A percentile compares a stretch with the other conserved stretches of the same genome.
These are phyloP conservation scores for Drosophila paramelanica DNA, from an alignment of 2,888 invertebrate species.

Conservation along the genomic window DNA sequence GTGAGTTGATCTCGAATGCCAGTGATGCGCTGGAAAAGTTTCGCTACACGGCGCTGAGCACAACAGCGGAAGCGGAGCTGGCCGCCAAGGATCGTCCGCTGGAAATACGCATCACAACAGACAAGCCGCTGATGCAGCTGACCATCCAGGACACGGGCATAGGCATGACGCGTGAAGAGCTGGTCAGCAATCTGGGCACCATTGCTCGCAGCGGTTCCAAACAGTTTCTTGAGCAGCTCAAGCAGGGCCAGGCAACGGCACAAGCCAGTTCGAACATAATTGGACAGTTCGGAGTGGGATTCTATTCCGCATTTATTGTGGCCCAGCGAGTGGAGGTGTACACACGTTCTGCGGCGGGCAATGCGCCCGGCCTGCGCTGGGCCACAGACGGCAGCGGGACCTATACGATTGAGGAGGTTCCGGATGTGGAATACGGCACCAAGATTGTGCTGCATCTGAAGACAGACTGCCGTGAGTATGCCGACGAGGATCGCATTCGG, in stretches of 20 bases:
- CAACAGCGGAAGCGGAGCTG: slow-evolving; percentile 86
- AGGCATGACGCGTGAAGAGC: slow-evolving; percentile 97
- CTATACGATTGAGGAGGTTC: slow-evolving; percentile 95
- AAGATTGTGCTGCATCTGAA: slow-evolving; percentile 96
- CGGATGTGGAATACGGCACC: slow-evolving; percentile 94
- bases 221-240: slow-evolving; percentile 94
- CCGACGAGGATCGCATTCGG: slow-evolving; percentile 93
- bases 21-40: slow-evolving; percentile 99
- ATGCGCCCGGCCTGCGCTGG: slow-evolving; percentile 93
- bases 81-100: slow-evolving; percentile 88
- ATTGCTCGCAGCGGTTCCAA: slow-evolving; percentile 98
- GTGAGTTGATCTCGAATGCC: slow-evolving; percentile 98
- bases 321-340: slow-evolving; percentile 97
- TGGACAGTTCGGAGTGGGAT: slow-evolving; percentile 99
- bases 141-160: slow-evolving; percentile 97
- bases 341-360: slow-evolving; percentile 89
- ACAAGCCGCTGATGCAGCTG: slow-evolving; percentile 93
- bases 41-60: slow-evolving; percentile 89
- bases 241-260: slow-evolving; percentile 87
- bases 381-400: slow-evolving; percentile 95
- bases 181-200: slow-evolving; percentile 95
- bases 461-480: slow-evolving; percentile 94
- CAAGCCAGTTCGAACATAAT: slow-evolving; percentile 92
- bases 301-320: slow-evolving; percentile 99
- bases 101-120: slow-evolving; percentile 95